Conservation (phyloP, 2,113 vertebrate species). For the Hipposideros armiger region DNA sequence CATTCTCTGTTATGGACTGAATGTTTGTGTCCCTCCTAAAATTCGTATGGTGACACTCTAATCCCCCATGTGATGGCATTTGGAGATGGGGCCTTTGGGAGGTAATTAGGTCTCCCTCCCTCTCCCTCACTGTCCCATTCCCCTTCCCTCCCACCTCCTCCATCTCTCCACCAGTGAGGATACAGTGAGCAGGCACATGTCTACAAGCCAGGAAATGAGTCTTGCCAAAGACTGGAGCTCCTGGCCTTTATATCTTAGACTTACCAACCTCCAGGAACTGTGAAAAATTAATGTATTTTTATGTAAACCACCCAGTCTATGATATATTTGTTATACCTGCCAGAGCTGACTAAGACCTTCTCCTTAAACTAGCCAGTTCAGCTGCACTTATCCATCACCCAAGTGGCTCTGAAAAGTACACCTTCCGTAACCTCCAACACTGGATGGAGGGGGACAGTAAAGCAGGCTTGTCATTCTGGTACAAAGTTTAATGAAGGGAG, state of each 20-base stretch:
- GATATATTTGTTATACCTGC: not conserved
- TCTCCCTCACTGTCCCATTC: not conserved
- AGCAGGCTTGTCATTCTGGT: not conserved
- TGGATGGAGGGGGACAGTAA: not conserved
- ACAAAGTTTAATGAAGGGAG: conserved; percentile 16
- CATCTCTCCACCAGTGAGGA: not conserved
- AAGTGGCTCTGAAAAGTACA: not conserved
- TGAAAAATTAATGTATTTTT: not conserved
- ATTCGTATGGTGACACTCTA: not conserved
- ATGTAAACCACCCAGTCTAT: not conserved
- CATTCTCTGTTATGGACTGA: not conserved
- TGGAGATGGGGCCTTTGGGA: not conserved
- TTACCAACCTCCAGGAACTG: not conserved
- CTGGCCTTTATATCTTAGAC: not conserved
- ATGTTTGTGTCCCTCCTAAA: not conserved
- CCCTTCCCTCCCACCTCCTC: not conserved
- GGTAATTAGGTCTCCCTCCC: not conserved
- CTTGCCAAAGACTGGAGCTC: not conserved
- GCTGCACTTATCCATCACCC: not conserved
- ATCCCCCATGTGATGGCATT: not conserved
- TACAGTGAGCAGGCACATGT: not conserved
- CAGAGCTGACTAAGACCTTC: not conserved
- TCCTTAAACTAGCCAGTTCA: not conserved
- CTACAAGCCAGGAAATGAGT: not conserved
- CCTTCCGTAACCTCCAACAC: not conserved